Evolutionary conservation across 2,113 vertebrate species (phyloP), one percentile per base, ranked within the genome.

Genomic region (Tachuris rubrigastra): DNA sequence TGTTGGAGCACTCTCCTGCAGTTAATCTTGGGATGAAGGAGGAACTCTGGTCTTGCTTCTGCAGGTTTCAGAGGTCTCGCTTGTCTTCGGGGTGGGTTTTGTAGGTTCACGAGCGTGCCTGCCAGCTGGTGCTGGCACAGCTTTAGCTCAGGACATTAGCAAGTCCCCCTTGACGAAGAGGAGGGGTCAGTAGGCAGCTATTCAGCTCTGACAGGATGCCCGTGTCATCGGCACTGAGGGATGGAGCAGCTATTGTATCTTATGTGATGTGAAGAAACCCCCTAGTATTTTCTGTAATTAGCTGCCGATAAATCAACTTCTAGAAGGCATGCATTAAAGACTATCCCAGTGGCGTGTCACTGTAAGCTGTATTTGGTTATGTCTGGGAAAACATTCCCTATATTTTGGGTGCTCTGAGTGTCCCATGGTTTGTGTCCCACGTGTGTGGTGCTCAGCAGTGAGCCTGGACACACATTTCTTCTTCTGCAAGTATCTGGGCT

Each of bases 391-490:
- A 37, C 2, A 1, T 9, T 47, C 8, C 25, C 30, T 2, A 0
- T 49, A 2, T 46, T 90, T 76, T 55, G 65, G 28, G 27, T 16
- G 19, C 19, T 13, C 42, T 30, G 53, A 22, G 35, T 35, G 23
- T 39, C 44, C 46, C 41, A 12, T 0, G 27, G 21, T 67, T 33
- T 49, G 14, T 41, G 44, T 8, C 18, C 27, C 52, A 0, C 12
- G 3, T 0, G 3, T 1, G 2, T 31, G 42, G 37, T 0, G 2
- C 8, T 24, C 24, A 0, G 47, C 22, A 12, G 2, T 1, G 5
- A 30, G 30, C 33, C 31, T 5, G 63, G 69, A 21, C 35, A 5
- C 14, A 0, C 27, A 0, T 8, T 0, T 0, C 56, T 89, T 59
- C 52, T 52, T 7, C 77, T 2, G 13, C 2, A 4, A 58, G 31